Conservation (phyloP, 2,888 invertebrate genomes). For the Theretra japonica region DNA sequence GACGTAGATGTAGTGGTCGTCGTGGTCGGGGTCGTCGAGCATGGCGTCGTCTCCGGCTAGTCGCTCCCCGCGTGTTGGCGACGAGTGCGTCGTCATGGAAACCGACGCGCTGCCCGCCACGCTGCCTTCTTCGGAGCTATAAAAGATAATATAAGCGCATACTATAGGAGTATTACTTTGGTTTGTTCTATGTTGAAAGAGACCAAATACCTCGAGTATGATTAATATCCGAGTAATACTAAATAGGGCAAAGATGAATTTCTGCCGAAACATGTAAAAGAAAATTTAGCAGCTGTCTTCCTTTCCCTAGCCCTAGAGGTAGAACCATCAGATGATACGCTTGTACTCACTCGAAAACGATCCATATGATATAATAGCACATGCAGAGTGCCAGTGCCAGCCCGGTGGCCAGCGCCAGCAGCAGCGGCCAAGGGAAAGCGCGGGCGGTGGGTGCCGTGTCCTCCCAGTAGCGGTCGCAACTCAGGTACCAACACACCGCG, state of each 20-base stretch:
- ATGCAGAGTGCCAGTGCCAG: slow-evolving; percentile 93
- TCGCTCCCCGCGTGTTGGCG: slow-evolving; percentile 85
- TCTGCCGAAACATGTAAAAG: no score
- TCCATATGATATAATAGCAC: slow-evolving; percentile 97
- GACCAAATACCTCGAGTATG: no score
- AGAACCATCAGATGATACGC: neutral
- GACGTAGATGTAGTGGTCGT: slow-evolving; percentile 94
- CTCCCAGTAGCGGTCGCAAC: slow-evolving; percentile 97
- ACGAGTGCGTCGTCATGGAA: slow-evolving; percentile 88
- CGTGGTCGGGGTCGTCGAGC: slow-evolving; percentile 82
- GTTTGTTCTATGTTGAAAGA: no score
- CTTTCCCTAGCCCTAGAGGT: no score
- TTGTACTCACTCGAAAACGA: slow-evolving; percentile 93
- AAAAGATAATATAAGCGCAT: no score
- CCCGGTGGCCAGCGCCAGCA: slow-evolving; percentile 91
- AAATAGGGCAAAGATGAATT: no score
- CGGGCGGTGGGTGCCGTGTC: slow-evolving; percentile 90
- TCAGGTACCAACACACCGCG: slow-evolving; percentile 95
- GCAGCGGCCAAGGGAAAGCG: slow-evolving; percentile 92
- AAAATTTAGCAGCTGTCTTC: no score
- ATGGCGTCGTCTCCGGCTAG: slow-evolving; percentile 71
- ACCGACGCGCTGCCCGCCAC: slow-evolving; percentile 87
- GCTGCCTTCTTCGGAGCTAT: slow-evolving; percentile 88
- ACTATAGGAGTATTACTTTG: neutral
- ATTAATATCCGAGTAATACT: no score